Percentiles rank a stretch among this genome's conserved stretches.
phyloP scores from a whole-genome alignment of 2,888 invertebrate species.

The Tromatobia lineatoria region DNA sequence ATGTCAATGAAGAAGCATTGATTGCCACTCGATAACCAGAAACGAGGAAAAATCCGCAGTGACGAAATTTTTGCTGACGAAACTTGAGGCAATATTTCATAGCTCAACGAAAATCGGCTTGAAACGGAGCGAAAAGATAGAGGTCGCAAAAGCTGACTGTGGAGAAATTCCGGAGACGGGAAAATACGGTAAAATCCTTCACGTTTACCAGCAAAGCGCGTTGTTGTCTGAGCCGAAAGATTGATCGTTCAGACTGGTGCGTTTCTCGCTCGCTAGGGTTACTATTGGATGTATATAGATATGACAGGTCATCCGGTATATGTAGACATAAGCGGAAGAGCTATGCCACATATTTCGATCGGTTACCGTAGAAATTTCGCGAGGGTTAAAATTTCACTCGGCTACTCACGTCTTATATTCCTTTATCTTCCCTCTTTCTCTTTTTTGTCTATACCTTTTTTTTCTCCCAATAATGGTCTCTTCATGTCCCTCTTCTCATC shows the following conservation, averaged over 20 bases:
- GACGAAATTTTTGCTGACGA: conserved; percentile 2
- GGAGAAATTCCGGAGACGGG: conserved; percentile 1
- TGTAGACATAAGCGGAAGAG: background rate
- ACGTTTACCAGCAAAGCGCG: conserved; percentile 21
- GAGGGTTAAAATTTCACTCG: conserved; percentile 21
- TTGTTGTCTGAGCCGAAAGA: conserved; percentile 46
- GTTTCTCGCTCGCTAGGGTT: background rate
- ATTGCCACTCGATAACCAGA: background rate
- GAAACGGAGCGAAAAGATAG: background rate
- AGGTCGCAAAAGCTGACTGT: conserved; percentile 16
- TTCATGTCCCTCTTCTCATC: background rate
- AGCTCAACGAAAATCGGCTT: conserved; percentile 5
- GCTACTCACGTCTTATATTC: background rate
- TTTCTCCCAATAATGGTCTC: background rate
- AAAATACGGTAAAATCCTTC: conserved; percentile 24
- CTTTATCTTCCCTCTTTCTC: background rate
- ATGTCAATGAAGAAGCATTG: background rate
- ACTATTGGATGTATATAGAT: conserved; percentile 1
- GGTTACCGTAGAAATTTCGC: conserved; percentile 30
- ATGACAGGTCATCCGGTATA: conserved; percentile 6
- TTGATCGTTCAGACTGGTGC: conserved; percentile 34
- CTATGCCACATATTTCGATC: conserved; percentile 25
- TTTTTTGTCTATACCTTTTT: background rate
- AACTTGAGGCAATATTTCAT: conserved; percentile 2
- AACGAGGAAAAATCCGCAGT: background rate